phyloP scores from a whole-genome alignment of 2,888 invertebrate species.

The Eumacrocentrus americanus region DNA sequence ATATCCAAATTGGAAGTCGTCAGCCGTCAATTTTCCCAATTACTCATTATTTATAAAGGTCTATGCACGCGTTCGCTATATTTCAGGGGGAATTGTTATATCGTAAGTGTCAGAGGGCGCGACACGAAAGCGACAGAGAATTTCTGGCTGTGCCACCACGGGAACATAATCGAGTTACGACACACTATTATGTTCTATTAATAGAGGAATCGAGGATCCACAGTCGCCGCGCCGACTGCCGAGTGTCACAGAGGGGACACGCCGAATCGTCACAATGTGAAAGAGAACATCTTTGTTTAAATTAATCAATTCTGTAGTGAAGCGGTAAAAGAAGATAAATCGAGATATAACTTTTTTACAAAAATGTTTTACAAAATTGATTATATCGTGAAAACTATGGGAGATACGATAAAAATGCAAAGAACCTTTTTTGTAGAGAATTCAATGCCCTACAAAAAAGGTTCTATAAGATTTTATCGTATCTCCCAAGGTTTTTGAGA shows the following conservation, averaged over 20 bases:
- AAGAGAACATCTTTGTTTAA: conserved; percentile 8
- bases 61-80: neutral
- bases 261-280: neutral
- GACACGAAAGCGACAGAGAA: neutral
- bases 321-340: no score
- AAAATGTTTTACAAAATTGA: no score
- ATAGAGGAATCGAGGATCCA: conserved; percentile 15
- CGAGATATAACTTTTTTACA: no score
- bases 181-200: conserved; percentile 32
- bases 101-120: neutral
- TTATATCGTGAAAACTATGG: no score
- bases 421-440: no score
- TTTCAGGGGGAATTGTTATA: neutral
- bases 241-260: conserved; percentile 5
- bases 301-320: no score
- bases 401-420: no score
- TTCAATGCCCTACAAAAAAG: no score
- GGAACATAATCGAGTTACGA: conserved; percentile 25
- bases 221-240: conserved; percentile 33
- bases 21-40: neutral
- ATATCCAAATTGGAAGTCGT: neutral
- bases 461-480: no score
- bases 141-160: neutral
- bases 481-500: no score
- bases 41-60: neutral